Evolutionary conservation across 1,140 invertebrate genomes (phyloP).

Genomic region (Hylyphantes graminicola): DNA sequence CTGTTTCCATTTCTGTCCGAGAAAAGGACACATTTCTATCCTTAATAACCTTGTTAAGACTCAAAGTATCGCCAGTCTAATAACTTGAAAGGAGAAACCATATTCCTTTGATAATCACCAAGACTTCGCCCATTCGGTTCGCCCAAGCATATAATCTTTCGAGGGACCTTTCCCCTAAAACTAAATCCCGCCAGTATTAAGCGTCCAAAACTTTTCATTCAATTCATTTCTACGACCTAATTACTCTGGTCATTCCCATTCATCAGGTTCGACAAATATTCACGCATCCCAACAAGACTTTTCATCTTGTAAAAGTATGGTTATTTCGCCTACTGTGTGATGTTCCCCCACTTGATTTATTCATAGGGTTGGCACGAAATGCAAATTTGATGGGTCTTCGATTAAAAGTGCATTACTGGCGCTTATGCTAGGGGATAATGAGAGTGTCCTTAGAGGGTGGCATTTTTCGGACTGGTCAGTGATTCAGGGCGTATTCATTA

Average conservation of each 20-base stretch:
- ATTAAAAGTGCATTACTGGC: conserved; percentile 56
- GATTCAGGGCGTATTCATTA: conserved; percentile 47
- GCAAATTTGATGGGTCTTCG: conserved; percentile 45
- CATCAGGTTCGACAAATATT: too few species aligned
- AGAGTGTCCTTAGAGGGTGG: neutral
- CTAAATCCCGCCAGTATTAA: neutral
- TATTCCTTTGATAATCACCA: too few species aligned
- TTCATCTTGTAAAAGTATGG: conserved; percentile 10
- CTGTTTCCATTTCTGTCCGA: too few species aligned
- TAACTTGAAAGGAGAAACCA: too few species aligned
- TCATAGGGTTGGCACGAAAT: conserved; percentile 35
- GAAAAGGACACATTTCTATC: too few species aligned
- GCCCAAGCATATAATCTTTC: too few species aligned
- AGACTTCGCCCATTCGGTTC: too few species aligned
- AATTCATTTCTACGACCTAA: neutral
- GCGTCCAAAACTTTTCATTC: conserved; percentile 19
- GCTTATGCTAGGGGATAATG: conserved; percentile 4
- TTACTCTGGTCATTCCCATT: neutral
- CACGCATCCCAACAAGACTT: neutral
- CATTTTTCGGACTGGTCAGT: conserved; percentile 55
- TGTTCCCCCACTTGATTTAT: conserved; percentile 21
- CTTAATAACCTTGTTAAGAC: neutral
- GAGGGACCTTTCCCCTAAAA: too few species aligned
- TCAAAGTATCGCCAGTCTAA: too few species aligned
- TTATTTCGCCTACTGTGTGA: conserved; percentile 6